phyloP scores from a whole-genome alignment of 2,113 vertebrate species.

The Oenanthe oenanthe region DNA sequence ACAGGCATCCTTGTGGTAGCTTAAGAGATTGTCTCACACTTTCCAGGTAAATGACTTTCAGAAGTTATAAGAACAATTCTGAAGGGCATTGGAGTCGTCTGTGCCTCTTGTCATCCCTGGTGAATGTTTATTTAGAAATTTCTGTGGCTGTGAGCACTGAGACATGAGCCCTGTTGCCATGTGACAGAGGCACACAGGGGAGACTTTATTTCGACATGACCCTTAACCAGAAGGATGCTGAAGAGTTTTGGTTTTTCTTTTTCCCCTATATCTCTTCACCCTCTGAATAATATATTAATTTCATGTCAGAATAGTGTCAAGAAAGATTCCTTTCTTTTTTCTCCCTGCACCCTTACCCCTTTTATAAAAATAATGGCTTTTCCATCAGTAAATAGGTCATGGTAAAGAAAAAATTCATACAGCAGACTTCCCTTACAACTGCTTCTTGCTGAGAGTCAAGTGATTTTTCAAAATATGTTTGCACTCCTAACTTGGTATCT shows the following conservation, averaged over 20 bases:
- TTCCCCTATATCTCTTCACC: not conserved
- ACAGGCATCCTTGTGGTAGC: not conserved
- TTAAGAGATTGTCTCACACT: not conserved
- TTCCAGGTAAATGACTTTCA: not conserved
- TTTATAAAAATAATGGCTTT: not conserved
- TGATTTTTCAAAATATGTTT: not conserved
- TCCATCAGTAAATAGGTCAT: not conserved
- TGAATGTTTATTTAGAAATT: not conserved
- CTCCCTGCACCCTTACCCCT: rapidly evolving
- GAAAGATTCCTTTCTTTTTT: not conserved
- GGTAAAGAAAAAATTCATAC: not conserved
- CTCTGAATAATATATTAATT: not conserved
- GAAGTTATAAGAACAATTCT: not conserved
- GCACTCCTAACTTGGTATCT: not conserved
- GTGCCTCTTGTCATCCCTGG: not conserved
- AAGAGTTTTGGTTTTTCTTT: not conserved
- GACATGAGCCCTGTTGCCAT: not conserved
- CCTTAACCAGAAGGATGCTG: not conserved
- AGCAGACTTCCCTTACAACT: not conserved
- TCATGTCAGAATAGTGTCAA: not conserved
- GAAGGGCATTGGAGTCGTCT: not conserved
- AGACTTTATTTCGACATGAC: not conserved
- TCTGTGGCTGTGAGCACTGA: not conserved
- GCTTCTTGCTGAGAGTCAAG: not conserved
- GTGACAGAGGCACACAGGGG: not conserved